Conservation (phyloP, 2,797 vertebrate species). For the Choloepus didactylus region DNA sequence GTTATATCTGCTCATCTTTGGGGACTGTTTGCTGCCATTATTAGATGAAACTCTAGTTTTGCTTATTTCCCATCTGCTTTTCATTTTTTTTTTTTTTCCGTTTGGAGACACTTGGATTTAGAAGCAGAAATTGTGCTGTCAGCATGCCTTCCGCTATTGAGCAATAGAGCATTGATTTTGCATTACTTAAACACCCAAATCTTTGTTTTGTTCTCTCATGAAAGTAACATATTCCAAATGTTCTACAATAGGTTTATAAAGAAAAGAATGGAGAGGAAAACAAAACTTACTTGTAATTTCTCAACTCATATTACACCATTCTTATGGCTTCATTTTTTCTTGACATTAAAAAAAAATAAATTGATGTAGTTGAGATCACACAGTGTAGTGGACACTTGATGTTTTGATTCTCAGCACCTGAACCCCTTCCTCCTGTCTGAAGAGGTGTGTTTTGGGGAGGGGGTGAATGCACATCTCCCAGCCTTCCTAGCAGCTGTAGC, state of each 20-base stretch:
- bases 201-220: background rate
- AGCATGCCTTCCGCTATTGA: rapidly evolving
- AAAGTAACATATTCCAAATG: background rate
- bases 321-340: background rate
- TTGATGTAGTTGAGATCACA: background rate
- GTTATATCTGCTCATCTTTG: background rate
- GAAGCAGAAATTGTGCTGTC: background rate
- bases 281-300: background rate
- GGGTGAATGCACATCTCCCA: too few relatives aligned
- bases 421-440: too few relatives aligned
- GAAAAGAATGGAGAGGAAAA: background rate
- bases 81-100: background rate
- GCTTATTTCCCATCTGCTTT: background rate
- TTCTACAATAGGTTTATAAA: background rate
- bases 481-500: background rate
- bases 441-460: too few relatives aligned
- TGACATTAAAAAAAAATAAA: background rate
- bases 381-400: background rate
- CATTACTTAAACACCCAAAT: background rate
- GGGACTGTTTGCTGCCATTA: background rate
- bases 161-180: too few relatives aligned
- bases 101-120: background rate
- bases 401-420: too few relatives aligned
- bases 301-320: background rate
- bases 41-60: background rate